Evolutionary conservation across 2,113 vertebrate genomes (phyloP), one percentile per base, ranked within the genome.

Genomic region (Podilymbus podiceps): DNA sequence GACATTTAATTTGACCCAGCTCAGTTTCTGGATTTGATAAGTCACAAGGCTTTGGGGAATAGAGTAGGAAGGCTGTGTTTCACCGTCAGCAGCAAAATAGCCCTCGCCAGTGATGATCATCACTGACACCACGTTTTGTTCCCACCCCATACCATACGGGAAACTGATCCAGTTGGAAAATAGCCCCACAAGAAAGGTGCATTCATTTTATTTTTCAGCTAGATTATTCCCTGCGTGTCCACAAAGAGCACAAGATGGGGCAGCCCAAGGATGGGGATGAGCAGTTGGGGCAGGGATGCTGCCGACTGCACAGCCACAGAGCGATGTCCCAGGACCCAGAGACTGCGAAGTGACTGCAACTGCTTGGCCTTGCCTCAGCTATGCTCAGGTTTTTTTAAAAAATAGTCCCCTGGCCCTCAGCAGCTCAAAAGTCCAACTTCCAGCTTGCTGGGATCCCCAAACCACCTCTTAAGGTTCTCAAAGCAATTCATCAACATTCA

Each of bases 271-370:
- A 7, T 50, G 11, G 7, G 46, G 31, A 71, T 11, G 46, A 66
- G n/a, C 1, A 2, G 25, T 7, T 2, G 5, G 60, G 25, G 56
- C 42, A 80, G 68, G 17, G 49, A 56, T 83, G 66, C 49, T 85
- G 67, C 42, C 1, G 1, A 55, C 2, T 0, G 21, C 35, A 60
- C 40, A 75, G 40, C 44, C 11, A 2, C 7, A 3, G 33, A 76
- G 58, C 0, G 0, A 69, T n/a, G 19, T 7, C 72, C 0, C 0
- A 69, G 46, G 50, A 84, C 47, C 11, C n/a, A 50, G 47, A 67
- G 42, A 30, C 38, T 59, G 23, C 0, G 0, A 12, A 80, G 25
- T 16, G 52, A 75, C 64, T 56, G 38, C 30, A 85, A 23, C 38
- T 52, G 38, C 60, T 67, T 78, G 66, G 22, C 15, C 28, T 72